Conservation (phyloP, 2,797 vertebrate genomes). For the Nasua narica region DNA sequence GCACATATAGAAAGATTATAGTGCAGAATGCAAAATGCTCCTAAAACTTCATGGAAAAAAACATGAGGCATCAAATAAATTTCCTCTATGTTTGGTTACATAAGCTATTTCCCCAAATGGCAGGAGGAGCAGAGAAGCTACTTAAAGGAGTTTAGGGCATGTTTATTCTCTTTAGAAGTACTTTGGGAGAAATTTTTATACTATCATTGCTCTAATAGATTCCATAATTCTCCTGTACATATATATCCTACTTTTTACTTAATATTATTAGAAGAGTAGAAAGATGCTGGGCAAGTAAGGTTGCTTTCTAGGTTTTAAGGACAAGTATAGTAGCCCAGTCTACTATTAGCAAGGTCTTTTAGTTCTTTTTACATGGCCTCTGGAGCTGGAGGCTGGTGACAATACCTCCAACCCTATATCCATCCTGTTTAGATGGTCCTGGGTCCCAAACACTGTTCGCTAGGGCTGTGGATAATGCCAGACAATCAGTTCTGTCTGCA, state of each 20-base stretch:
- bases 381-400: background rate
- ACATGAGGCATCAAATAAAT: slow-evolving; percentile 24
- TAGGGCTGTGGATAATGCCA: slow-evolving; percentile 28
- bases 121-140: background rate
- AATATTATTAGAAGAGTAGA: background rate
- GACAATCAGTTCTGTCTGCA: slow-evolving; percentile 65
- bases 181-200: background rate
- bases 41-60: slow-evolving; percentile 37
- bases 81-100: background rate
- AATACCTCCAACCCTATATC: background rate
- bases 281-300: background rate
- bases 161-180: background rate
- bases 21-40: slow-evolving; percentile 11
- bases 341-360: background rate
- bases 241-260: background rate
- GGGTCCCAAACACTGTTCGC: slow-evolving; percentile 18
- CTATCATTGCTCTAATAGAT: background rate
- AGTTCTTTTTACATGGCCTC: background rate
- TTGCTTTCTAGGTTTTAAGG: background rate
- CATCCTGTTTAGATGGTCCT: slow-evolving; percentile 31
- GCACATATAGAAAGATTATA: slow-evolving; percentile 37
- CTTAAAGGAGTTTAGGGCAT: background rate
- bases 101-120: background rate
- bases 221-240: background rate
- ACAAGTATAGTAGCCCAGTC: background rate